Conservation (phyloP, 1,140 invertebrate genomes). For the Halesus radiatus region DNA sequence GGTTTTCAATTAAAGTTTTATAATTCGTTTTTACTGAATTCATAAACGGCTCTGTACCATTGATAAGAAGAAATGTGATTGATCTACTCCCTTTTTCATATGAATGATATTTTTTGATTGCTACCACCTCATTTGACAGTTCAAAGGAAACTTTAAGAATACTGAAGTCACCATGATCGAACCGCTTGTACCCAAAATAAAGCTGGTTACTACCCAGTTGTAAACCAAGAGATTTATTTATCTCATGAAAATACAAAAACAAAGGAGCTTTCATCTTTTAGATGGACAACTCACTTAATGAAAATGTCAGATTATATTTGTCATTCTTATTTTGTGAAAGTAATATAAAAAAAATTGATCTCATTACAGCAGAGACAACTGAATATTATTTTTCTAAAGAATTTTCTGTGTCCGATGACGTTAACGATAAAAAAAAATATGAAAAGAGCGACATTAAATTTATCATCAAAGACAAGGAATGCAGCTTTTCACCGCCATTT, state of each 20-base stretch:
- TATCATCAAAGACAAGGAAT: not conserved
- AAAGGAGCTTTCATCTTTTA: not conserved
- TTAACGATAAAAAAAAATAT: not conserved
- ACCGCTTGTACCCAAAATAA: no score
- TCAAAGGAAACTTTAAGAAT: no score
- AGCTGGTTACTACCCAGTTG: not conserved
- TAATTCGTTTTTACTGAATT: no score
- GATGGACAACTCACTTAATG: conserved; percentile 19
- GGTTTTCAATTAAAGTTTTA: no score
- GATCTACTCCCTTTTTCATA: no score
- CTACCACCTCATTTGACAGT: no score
- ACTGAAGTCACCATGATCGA: no score
- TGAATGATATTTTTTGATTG: no score
- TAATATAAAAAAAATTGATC: not conserved
- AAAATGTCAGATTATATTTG: conserved; percentile 35
- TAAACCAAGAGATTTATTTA: not conserved
- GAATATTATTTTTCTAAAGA: not conserved
- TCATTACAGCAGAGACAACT: not conserved
- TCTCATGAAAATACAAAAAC: not conserved
- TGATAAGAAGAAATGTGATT: no score
- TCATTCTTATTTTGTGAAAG: conserved; percentile 1
- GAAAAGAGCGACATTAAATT: not conserved
- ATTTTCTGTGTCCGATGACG: not conserved
- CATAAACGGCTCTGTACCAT: no score
- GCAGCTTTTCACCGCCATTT: conserved; percentile 21